phyloP scores from a whole-genome alignment of 2,797 vertebrate genomes.

The Lepilemur ruficaudatus region DNA sequence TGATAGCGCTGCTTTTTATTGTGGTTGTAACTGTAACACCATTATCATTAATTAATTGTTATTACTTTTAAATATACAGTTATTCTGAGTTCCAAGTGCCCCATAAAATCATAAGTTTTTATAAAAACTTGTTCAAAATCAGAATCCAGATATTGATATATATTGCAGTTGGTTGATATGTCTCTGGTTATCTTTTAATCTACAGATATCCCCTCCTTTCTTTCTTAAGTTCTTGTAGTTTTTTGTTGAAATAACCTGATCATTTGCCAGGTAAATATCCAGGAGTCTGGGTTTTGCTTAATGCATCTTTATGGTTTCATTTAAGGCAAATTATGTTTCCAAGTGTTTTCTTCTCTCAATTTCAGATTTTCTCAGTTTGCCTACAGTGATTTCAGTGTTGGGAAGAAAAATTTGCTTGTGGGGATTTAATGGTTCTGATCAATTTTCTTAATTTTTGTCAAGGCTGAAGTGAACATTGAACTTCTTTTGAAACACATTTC shows the following conservation, averaged over 20 bases:
- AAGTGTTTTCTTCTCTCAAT: neutral
- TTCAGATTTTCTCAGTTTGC: neutral
- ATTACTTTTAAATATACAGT: neutral
- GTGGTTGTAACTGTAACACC: neutral
- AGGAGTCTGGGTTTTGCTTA: neutral
- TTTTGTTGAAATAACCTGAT: neutral
- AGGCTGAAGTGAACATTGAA: neutral
- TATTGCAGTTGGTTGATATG: neutral
- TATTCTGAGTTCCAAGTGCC: neutral
- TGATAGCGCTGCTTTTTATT: neutral
- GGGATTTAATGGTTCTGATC: neutral
- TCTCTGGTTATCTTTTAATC: neutral
- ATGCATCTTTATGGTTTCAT: neutral
- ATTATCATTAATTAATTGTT: neutral
- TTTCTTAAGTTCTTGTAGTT: neutral
- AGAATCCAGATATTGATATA: neutral
- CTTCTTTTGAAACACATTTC: neutral
- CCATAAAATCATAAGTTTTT: neutral
- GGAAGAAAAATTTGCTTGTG: neutral
- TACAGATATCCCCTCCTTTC: neutral
- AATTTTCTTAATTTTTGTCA: neutral
- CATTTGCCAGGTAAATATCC: neutral
- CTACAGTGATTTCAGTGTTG: neutral
- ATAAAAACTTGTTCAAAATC: neutral
- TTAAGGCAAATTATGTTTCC: neutral